Conservation (phyloP, 2,888 invertebrate species). For the Marasmarcha lunaedactyla region DNA sequence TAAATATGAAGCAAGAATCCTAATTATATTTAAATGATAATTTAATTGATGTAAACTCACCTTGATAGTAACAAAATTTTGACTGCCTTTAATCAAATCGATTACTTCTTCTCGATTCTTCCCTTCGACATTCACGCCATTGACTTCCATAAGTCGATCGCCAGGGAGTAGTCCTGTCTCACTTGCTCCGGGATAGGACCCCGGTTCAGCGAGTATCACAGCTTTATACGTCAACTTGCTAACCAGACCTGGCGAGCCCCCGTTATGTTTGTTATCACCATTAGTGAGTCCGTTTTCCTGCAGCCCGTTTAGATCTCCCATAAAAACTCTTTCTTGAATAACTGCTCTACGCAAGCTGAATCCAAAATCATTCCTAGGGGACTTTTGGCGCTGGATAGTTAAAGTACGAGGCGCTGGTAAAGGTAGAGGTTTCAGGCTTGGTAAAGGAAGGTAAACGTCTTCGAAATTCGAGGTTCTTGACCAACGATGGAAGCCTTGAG, state of each 20-base stretch:
- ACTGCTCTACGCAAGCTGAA: conserved; percentile 92
- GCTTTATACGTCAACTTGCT: conserved; percentile 73
- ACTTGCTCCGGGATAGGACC: conserved; percentile 79
- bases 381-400: conserved; percentile 82
- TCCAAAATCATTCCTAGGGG: conserved; percentile 92
- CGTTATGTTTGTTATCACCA: conserved; percentile 48
- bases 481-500: conserved; percentile 85
- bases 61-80: conserved; percentile 86
- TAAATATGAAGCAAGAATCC: no score
- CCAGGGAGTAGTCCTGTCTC: conserved; percentile 94
- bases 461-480: conserved; percentile 82
- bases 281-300: conserved; percentile 39
- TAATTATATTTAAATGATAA: no score
- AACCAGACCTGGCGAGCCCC: conserved; percentile 28
- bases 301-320: conserved; percentile 45
- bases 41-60: conserved; percentile 70
- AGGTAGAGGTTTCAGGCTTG: conserved; percentile 75
- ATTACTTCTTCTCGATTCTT: conserved; percentile 92
- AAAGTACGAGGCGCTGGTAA: conserved; percentile 81
- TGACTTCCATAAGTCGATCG: conserved; percentile 92
- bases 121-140: conserved; percentile 86
- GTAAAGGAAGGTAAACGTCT: conserved; percentile 79
- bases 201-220: conserved; percentile 93
- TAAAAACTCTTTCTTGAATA: conserved; percentile 76
- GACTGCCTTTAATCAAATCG: conserved; percentile 90